phyloP scores from a whole-genome alignment of 2,113 vertebrate species.

The Lanius ludovicianus region DNA sequence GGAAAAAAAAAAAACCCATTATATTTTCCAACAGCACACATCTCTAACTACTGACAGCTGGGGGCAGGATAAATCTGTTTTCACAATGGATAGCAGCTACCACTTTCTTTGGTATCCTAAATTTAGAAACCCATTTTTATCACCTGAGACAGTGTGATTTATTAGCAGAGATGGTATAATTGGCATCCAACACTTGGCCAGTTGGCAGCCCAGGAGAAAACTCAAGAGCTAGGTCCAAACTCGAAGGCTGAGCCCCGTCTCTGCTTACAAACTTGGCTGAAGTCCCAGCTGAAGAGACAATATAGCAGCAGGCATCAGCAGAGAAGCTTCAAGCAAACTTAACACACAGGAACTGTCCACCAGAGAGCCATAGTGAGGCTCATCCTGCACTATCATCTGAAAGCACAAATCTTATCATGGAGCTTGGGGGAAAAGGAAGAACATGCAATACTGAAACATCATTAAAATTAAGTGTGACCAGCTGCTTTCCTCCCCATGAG shows the following conservation, averaged over 20 bases:
- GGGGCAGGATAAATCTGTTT: not conserved
- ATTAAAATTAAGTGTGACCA: slow-evolving; percentile 10
- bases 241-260: not conserved
- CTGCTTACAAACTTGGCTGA: slow-evolving; percentile 8
- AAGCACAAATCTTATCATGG: not conserved
- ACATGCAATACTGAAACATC: not conserved
- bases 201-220: not conserved
- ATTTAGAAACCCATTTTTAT: not conserved
- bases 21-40: not conserved
- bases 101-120: not conserved
- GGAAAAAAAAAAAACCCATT: not conserved
- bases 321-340: not conserved
- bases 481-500: not conserved
- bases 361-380: not conserved
- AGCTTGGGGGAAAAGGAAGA: not conserved
- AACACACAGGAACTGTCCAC: not conserved
- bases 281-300: not conserved
- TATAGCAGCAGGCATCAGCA: not conserved
- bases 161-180: not conserved
- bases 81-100: not conserved
- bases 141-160: not conserved
- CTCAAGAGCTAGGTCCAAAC: not conserved
- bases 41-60: not conserved
- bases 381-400: accelerated
- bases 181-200: not conserved